These are phyloP conservation scores for Orthonevra nobilis DNA, from an alignment of 2,888 invertebrate genomes.

Conservation along the genomic window DNA sequence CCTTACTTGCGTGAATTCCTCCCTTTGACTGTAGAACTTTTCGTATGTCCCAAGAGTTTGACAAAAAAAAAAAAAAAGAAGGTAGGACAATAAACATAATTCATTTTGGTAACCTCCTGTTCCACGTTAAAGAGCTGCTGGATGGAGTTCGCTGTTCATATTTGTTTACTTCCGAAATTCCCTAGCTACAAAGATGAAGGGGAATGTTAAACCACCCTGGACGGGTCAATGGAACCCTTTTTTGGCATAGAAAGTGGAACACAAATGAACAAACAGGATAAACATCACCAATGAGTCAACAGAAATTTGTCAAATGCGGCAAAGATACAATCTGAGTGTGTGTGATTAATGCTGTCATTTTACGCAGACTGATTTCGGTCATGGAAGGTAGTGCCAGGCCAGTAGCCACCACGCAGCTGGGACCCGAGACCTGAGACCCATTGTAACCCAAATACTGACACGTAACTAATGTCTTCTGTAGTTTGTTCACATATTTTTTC, in stretches of 20 bases:
- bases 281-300: constrained; percentile 63
- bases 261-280: constrained; percentile 51
- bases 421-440: background rate
- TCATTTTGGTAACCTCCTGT: constrained; percentile 43
- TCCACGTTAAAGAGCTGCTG: constrained; percentile 1
- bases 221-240: constrained; percentile 31
- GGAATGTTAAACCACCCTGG: constrained; percentile 14
- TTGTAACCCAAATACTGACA: too few species aligned
- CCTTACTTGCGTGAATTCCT: constrained; percentile 24
- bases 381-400: constrained; percentile 5
- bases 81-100: constrained; percentile 57
- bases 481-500: background rate
- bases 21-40: constrained; percentile 18
- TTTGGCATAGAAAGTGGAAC: constrained; percentile 20
- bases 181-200: constrained; percentile 7
- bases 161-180: constrained; percentile 52
- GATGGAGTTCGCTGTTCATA: constrained; percentile 33
- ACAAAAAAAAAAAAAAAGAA: background rate
- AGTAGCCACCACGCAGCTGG: constrained; percentile 39
- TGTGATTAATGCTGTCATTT: constrained; percentile 67
- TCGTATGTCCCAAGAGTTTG: constrained; percentile 6
- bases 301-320: constrained; percentile 65
- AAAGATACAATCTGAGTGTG: constrained; percentile 57
- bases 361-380: constrained; percentile 57
- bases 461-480: background rate